Conservation (phyloP, 2,888 invertebrate genomes). For the Octonoba sinensis region DNA sequence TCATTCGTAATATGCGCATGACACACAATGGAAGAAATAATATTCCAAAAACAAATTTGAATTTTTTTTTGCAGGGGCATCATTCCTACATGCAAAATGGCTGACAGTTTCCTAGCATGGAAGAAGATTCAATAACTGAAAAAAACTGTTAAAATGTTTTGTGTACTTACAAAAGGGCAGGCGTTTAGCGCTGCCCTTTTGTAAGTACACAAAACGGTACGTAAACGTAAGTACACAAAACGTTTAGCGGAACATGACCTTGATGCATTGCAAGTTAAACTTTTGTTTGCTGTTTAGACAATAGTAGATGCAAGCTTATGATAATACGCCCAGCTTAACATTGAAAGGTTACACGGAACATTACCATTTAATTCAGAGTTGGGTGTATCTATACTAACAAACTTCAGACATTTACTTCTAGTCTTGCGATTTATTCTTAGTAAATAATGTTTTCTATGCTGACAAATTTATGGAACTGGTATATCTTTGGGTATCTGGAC, state of each 20-base stretch:
- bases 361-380: slow-evolving; percentile 29
- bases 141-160: slow-evolving; percentile 34
- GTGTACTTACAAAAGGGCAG: slow-evolving; percentile 2
- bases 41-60: no score
- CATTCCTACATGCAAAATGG: no score
- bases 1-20: no score
- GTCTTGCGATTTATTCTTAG: no score
- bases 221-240: no score
- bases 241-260: slow-evolving; percentile 38
- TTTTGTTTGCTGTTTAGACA: slow-evolving; percentile 27
- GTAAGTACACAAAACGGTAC: no score
- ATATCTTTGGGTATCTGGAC: no score
- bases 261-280: no score
- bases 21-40: no score
- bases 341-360: slow-evolving; percentile 20
- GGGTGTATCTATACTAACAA: slow-evolving; percentile 35
- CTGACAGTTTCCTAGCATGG: not conserved
- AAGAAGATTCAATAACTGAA: slow-evolving; percentile 36
- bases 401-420: not conserved
- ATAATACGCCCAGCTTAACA: slow-evolving; percentile 28
- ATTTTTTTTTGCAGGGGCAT: no score
- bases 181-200: slow-evolving; percentile 7
- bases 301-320: slow-evolving; percentile 30
- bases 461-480: no score
- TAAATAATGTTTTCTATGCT: no score